Evolutionary conservation across 1,140 invertebrate species (phyloP).

Genomic region (Akabosia matsudoensis): DNA sequence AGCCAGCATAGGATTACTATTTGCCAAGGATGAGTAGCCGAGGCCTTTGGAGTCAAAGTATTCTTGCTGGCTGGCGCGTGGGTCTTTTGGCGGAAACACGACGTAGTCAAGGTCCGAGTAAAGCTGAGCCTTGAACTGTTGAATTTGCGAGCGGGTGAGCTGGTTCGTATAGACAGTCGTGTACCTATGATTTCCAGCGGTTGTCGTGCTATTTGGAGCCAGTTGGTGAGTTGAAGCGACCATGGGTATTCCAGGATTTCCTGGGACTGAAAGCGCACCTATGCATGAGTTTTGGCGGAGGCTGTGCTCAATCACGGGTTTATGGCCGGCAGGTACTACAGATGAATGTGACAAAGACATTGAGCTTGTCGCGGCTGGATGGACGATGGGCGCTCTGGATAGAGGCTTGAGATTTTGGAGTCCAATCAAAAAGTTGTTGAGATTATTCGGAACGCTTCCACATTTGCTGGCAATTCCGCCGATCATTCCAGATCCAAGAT

Average conservation of each 20-base stretch:
- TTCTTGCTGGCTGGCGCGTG: constrained; percentile 80
- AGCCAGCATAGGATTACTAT: constrained; percentile 51
- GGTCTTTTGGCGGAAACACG: constrained; percentile 82
- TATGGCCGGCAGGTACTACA: not conserved
- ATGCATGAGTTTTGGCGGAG: constrained; percentile 1
- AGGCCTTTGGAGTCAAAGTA: constrained; percentile 82
- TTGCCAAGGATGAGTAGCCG: constrained; percentile 46
- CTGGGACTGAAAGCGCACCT: not conserved
- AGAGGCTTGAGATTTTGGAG: constrained; percentile 45
- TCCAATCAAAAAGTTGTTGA: constrained; percentile 25
- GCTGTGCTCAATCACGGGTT: constrained; percentile 6
- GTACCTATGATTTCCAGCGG: constrained; percentile 52
- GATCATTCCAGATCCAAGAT: constrained; percentile 20
- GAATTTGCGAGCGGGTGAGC: constrained; percentile 70
- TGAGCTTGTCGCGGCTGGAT: constrained; percentile 37
- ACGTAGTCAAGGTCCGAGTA: constrained; percentile 87
- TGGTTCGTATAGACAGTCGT: constrained; percentile 63
- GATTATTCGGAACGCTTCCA: constrained; percentile 40
- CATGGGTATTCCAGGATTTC: not conserved
- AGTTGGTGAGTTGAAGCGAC: not conserved
- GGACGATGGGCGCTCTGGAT: constrained; percentile 44
- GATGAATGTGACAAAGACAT: not conserved
- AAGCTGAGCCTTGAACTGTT: constrained; percentile 78
- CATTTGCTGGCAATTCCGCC: constrained; percentile 35
- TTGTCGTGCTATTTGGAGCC: constrained; percentile 30